Percentiles rank a stretch among this genome's conserved stretches.
Evolutionary conservation across 2,888 invertebrate genomes (phyloP).

Genomic region (Achlya flavicornis): DNA sequence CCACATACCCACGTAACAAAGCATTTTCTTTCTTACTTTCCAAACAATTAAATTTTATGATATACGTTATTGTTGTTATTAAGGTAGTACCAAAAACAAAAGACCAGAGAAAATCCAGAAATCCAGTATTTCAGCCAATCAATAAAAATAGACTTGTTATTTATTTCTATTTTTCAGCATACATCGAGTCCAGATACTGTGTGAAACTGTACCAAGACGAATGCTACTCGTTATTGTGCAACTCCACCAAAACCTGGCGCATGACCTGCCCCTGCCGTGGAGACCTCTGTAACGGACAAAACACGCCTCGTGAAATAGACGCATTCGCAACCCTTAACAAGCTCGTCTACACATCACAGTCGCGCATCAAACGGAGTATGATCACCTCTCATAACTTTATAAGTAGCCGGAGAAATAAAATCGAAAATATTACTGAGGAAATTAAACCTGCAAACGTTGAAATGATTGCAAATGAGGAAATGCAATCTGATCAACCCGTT

Average conservation of each 20-base stretch:
- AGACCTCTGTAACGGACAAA: conserved; percentile 73
- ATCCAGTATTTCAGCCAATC: too few species aligned
- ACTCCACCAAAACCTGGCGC: conserved; percentile 69
- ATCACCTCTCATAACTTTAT: conserved; percentile 31
- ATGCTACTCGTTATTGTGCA: conserved; percentile 73
- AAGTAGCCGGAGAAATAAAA: conserved; percentile 24
- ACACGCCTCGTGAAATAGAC: conserved; percentile 61
- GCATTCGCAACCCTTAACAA: conserved; percentile 60
- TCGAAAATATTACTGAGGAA: conserved; percentile 16
- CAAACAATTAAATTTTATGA: background rate
- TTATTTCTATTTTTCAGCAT: conserved; percentile 51
- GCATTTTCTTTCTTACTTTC: background rate
- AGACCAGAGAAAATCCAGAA: background rate
- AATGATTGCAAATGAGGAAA: background rate
- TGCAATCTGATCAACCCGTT: conserved; percentile 18
- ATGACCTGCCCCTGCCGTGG: conserved; percentile 76
- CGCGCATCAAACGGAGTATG: conserved; percentile 38
- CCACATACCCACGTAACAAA: conserved; percentile 66
- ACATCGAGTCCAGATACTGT: conserved; percentile 71
- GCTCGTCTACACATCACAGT: conserved; percentile 41
- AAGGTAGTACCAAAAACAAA: background rate
- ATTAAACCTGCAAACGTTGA: background rate
- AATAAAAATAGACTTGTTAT: conserved; percentile 10
- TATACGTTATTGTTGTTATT: too few species aligned
- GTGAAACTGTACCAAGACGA: conserved; percentile 77